Evolutionary conservation across 2,797 vertebrate species (phyloP).

Genomic region (Enteromius thamalakanensis): DNA sequence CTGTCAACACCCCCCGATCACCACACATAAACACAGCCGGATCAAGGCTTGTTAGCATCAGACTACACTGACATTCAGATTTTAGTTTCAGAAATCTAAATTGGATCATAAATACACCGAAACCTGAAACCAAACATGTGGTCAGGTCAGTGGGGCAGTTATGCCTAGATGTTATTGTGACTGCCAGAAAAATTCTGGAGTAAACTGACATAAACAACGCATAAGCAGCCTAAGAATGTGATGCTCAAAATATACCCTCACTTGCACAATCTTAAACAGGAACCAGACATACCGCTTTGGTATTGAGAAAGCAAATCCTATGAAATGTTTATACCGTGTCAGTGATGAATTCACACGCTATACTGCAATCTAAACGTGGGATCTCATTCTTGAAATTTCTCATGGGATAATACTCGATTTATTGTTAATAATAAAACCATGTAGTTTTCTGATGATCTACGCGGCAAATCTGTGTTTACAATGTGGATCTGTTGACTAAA

Average conservation of each 20-base stretch:
- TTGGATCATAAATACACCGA: neutral
- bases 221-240: neutral
- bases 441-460: neutral
- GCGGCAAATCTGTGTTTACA: neutral
- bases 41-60: neutral
- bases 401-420: neutral
- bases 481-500: neutral
- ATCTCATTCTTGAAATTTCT: neutral
- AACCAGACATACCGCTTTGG: neutral
- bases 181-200: constrained; percentile 2
- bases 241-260: constrained; percentile 1
- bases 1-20: constrained; percentile 24
- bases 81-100: constrained; percentile 5
- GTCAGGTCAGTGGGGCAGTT: neutral
- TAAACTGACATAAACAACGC: neutral
- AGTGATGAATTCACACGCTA: neutral
- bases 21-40: constrained; percentile 14
- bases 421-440: neutral
- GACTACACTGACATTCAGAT: neutral
- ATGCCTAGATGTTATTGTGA: neutral
- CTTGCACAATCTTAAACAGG: neutral
- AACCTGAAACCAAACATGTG: constrained; percentile 20
- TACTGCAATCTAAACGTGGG: neutral
- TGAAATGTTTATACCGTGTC: neutral
- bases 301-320: neutral